These are phyloP conservation scores for Caenorhabditis uteleia DNA, from an alignment of 2,888 invertebrate species.

Conservation along the genomic window DNA sequence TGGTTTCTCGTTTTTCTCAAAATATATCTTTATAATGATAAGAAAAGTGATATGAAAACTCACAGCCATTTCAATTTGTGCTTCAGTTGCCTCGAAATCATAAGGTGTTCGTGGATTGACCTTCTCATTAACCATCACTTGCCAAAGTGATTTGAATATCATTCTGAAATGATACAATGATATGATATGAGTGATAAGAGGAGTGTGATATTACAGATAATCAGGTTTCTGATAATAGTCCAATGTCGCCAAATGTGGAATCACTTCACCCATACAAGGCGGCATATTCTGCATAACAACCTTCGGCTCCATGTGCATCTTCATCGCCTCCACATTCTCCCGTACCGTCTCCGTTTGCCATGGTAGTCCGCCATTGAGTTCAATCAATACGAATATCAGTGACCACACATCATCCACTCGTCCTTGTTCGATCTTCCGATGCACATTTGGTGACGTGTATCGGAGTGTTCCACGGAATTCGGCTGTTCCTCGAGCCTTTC, in stretches of 20 bases:
- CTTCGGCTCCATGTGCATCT: slow-evolving; percentile 41
- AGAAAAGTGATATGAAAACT: too few relatives aligned
- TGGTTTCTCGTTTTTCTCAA: slow-evolving; percentile 12
- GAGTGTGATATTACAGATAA: slow-evolving; percentile 26
- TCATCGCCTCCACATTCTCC: slow-evolving; percentile 42
- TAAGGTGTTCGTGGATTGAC: slow-evolving; percentile 6
- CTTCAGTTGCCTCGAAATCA: slow-evolving; percentile 33
- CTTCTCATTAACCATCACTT: slow-evolving; percentile 29
- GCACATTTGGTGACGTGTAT: slow-evolving; percentile 60
- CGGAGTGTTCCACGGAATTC: slow-evolving; percentile 64
- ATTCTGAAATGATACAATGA: slow-evolving; percentile 29
- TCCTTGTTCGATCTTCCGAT: slow-evolving; percentile 55
- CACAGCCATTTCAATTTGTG: slow-evolving; percentile 17
- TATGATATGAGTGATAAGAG: too few relatives aligned
- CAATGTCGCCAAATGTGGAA: slow-evolving; percentile 44
- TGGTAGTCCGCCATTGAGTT: slow-evolving; percentile 75
- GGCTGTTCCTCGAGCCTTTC: slow-evolving; percentile 52
- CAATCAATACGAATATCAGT: slow-evolving; percentile 51
- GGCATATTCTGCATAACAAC: slow-evolving; percentile 53
- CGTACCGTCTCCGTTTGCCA: slow-evolving; percentile 57
- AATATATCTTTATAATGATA: too few relatives aligned
- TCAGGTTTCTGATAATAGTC: slow-evolving; percentile 54
- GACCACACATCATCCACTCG: slow-evolving; percentile 42
- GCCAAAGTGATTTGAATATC: slow-evolving; percentile 24
- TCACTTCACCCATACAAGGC: slow-evolving; percentile 5